Conservation (phyloP, 2,888 invertebrate species). For the Trichogramma dendrolimi region DNA sequence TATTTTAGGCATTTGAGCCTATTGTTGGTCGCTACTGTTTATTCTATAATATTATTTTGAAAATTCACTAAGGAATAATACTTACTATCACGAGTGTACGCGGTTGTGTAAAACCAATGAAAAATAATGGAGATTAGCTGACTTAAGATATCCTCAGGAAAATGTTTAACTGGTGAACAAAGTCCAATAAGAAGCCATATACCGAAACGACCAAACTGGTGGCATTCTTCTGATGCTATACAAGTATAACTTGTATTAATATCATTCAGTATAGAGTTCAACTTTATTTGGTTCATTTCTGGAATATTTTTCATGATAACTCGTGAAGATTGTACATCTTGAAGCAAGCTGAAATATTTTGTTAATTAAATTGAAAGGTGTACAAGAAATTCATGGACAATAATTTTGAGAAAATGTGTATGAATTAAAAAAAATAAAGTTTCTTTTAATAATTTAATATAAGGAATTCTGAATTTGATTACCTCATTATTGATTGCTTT, state of each 20-base stretch:
- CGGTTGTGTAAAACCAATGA: slow-evolving; percentile 99
- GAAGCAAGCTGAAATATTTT: slow-evolving; percentile 60
- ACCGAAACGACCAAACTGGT: slow-evolving; percentile 88
- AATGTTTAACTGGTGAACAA: slow-evolving; percentile 75
- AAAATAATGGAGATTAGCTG: slow-evolving; percentile 92
- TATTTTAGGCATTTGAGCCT: too few relatives aligned
- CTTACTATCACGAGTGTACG: slow-evolving; percentile 88
- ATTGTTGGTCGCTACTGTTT: too few relatives aligned
- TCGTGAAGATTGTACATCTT: slow-evolving; percentile 76
- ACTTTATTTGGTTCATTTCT: slow-evolving; percentile 52
- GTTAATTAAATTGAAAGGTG: too few relatives aligned
- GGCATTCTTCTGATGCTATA: slow-evolving; percentile 72
- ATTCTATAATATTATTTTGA: too few relatives aligned
- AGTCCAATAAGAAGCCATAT: slow-evolving; percentile 96
- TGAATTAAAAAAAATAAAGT: slow-evolving; percentile 19
- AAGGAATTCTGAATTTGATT: slow-evolving; percentile 28
- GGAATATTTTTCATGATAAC: slow-evolving; percentile 65
- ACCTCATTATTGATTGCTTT: slow-evolving; percentile 92
- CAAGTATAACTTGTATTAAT: slow-evolving; percentile 27
- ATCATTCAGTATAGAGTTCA: slow-evolving; percentile 41
- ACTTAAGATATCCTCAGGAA: slow-evolving; percentile 77
- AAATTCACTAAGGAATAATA: too few relatives aligned
- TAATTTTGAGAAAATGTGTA: too few relatives aligned
- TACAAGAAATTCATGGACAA: too few relatives aligned
- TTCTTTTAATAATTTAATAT: slow-evolving; percentile 18